A percentile compares a stretch with the other conserved stretches of the same genome.
phyloP scores from a whole-genome alignment of 2,888 invertebrate genomes.

The Trisateles emortualis region DNA sequence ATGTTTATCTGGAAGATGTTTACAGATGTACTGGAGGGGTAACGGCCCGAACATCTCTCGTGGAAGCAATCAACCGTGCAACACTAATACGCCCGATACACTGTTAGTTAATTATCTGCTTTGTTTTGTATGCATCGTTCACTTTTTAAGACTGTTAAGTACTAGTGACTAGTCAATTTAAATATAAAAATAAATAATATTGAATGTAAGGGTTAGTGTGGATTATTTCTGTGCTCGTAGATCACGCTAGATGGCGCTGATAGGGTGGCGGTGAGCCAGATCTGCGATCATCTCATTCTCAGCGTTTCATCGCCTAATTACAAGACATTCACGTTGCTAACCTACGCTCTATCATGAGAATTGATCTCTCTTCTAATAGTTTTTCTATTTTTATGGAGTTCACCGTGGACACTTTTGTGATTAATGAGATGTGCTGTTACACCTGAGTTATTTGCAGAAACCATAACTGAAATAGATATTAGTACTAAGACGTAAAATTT shows the following conservation, averaged over 20 bases:
- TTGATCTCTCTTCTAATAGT: constrained; percentile 38
- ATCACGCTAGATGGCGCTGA: constrained; percentile 82
- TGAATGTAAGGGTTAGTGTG: constrained; percentile 39
- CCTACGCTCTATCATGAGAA: constrained; percentile 35
- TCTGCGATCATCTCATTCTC: constrained; percentile 68
- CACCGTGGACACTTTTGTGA: constrained; percentile 17
- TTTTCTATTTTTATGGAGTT: constrained; percentile 43
- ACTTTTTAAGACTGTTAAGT: constrained; percentile 25
- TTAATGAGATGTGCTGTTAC: constrained; percentile 15
- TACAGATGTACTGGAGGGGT: constrained; percentile 85
- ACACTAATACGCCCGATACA: constrained; percentile 74
- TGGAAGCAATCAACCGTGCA: constrained; percentile 75
- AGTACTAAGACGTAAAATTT: not conserved
- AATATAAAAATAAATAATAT: constrained; percentile 25
- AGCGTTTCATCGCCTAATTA: constrained; percentile 73
- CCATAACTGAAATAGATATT: not conserved
- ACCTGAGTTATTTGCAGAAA: not conserved
- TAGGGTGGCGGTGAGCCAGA: constrained; percentile 80
- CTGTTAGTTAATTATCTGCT: constrained; percentile 76
- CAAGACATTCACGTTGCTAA: constrained; percentile 60
- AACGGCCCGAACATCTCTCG: constrained; percentile 74
- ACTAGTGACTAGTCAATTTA: constrained; percentile 13
- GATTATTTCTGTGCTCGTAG: constrained; percentile 71
- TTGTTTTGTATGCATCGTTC: constrained; percentile 59
- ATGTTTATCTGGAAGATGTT: constrained; percentile 84